Evolutionary conservation across 2,888 invertebrate genomes (phyloP).

Genomic region (Mechanitis mazaeus): DNA sequence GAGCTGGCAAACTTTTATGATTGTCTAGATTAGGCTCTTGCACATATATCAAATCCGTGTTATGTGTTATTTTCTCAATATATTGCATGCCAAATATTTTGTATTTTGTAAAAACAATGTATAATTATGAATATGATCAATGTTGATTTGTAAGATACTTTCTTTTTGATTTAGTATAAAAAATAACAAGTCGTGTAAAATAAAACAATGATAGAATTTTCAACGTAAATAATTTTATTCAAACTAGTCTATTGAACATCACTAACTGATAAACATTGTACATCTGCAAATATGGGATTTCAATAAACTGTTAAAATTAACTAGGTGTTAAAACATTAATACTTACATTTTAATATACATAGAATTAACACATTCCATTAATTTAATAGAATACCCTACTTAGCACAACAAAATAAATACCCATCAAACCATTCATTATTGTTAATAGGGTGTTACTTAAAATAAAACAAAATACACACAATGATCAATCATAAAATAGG

Average conservation of each 20-base stretch:
- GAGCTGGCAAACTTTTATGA: too few relatives aligned
- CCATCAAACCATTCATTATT: slow-evolving; percentile 62
- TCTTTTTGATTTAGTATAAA: neutral
- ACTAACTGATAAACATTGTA: slow-evolving; percentile 76
- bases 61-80: too few relatives aligned
- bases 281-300: slow-evolving; percentile 74
- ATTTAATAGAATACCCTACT: slow-evolving; percentile 66
- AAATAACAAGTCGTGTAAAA: slow-evolving; percentile 2
- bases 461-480: slow-evolving; percentile 28
- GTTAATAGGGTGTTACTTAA: slow-evolving; percentile 60
- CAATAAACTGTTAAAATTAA: slow-evolving; percentile 39
- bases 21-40: too few relatives aligned
- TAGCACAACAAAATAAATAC: slow-evolving; percentile 68
- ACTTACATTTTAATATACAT: slow-evolving; percentile 64
- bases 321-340: slow-evolving; percentile 46
- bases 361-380: slow-evolving; percentile 61
- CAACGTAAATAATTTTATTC: slow-evolving; percentile 78
- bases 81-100: too few relatives aligned
- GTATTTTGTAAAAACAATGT: too few relatives aligned
- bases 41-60: too few relatives aligned
- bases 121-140: too few relatives aligned
- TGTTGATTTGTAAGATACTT: too few relatives aligned
- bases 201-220: slow-evolving; percentile 66
- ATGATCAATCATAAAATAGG: slow-evolving; percentile 14
- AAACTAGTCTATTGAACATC: slow-evolving; percentile 77